Percentiles rank a stretch among this genome's conserved stretches.
These are phyloP conservation scores for Drosophila tsacasi DNA, from an alignment of 1,140 invertebrate species.

Conservation along the genomic window DNA sequence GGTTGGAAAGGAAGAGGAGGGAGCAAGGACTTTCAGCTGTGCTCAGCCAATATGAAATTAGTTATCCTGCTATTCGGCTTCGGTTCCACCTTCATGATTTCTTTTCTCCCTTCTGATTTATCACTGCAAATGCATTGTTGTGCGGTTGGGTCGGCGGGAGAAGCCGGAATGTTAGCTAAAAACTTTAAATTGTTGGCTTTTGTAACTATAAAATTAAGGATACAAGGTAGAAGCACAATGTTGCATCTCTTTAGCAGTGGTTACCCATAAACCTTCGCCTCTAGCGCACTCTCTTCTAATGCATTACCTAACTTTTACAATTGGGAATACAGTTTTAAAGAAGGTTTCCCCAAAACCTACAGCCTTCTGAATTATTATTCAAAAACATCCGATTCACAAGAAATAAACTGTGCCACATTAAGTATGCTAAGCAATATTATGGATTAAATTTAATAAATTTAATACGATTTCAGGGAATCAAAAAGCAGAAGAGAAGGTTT, in stretches of 20 bases:
- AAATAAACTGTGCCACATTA: not conserved
- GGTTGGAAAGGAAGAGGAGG: too few species aligned
- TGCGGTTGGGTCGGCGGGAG: not conserved
- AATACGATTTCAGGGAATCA: not conserved
- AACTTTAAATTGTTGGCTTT: not conserved
- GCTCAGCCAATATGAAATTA: constrained; percentile 77
- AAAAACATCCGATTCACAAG: rapidly evolving
- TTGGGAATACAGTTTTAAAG: not conserved
- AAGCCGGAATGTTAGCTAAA: too few species aligned
- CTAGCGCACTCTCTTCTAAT: not conserved
- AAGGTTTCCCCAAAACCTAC: not conserved
- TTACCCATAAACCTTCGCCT: too few species aligned
- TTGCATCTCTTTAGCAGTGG: too few species aligned
- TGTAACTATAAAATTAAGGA: not conserved
- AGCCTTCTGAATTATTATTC: not conserved
- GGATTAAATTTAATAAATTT: not conserved
- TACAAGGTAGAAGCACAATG: not conserved
- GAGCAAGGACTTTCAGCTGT: constrained; percentile 31
- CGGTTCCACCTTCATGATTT: constrained; percentile 25
- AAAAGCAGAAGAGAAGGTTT: not conserved
- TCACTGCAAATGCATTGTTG: constrained; percentile 19
- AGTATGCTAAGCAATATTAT: constrained; percentile 8
- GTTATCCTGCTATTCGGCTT: constrained; percentile 56
- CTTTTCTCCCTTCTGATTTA: constrained; percentile 40
- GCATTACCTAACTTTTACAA: not conserved